Evolutionary conservation across 1,140 invertebrate species (phyloP).

Genomic region (Solen grandis): DNA sequence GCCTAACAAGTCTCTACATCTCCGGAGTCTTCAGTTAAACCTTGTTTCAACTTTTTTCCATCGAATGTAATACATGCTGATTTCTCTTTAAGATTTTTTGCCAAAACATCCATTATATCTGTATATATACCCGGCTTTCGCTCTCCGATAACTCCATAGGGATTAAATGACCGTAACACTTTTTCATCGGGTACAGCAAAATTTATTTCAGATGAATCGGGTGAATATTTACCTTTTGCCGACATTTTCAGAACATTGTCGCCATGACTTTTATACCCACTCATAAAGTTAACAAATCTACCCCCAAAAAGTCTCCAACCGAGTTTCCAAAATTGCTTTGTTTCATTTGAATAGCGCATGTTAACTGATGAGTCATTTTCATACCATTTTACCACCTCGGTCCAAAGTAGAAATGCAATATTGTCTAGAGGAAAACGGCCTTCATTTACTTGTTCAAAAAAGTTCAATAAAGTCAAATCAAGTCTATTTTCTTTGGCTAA

Average conservation of each 20-base stretch:
- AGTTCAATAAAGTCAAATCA: background rate
- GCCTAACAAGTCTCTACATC: constrained; percentile 11
- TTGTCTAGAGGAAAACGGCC: constrained; percentile 10
- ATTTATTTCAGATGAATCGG: background rate
- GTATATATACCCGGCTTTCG: background rate
- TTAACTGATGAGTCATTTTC: background rate
- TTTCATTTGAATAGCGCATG: constrained; percentile 11
- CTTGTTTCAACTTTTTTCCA: constrained; percentile 33
- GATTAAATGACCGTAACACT: background rate
- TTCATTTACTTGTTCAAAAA: constrained; percentile 12
- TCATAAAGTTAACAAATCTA: constrained; percentile 33
- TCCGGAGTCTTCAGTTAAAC: background rate
- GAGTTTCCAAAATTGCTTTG: constrained; percentile 35
- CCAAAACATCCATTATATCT: background rate
- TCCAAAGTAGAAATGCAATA: constrained; percentile 14
- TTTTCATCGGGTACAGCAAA: constrained; percentile 17
- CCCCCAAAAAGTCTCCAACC: constrained; percentile 12
- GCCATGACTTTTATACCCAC: constrained; percentile 5
- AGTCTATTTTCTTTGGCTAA: background rate
- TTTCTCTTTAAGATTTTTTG: background rate
- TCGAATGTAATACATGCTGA: constrained; percentile 28
- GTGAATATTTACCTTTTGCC: background rate
- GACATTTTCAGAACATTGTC: background rate
- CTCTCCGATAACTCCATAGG: background rate
- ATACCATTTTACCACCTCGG: constrained; percentile 28